Evolutionary conservation across 2,113 vertebrate species (phyloP).

Genomic region (Phoenicopterus ruber): DNA sequence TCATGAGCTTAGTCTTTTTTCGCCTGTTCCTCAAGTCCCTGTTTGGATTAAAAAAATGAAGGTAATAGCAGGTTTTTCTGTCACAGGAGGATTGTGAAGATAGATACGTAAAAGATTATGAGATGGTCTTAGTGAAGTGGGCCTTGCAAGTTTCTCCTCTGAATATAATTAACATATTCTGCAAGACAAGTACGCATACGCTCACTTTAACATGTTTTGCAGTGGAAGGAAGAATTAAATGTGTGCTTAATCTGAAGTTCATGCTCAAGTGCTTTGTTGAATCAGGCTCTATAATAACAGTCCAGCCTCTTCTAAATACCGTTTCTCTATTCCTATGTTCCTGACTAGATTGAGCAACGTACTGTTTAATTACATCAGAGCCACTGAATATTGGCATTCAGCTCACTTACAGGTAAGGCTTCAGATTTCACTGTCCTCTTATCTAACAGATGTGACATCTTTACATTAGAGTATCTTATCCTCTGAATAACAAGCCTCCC

Average conservation of each 20-base stretch:
- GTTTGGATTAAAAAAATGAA: neutral
- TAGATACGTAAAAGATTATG: neutral
- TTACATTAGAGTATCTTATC: neutral
- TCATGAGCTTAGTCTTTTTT: neutral
- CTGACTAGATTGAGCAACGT: neutral
- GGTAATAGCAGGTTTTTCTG: neutral
- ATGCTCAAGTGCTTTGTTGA: conserved; percentile 10
- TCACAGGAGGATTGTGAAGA: neutral
- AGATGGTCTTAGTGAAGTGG: neutral
- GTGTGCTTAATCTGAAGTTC: neutral
- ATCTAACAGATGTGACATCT: neutral
- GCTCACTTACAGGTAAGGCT: neutral
- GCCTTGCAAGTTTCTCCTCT: neutral
- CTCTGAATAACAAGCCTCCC: neutral
- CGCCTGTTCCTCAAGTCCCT: neutral
- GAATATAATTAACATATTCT: neutral
- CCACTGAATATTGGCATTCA: conserved; percentile 5
- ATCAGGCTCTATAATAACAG: conserved; percentile 5
- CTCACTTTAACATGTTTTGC: neutral
- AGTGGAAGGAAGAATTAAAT: neutral
- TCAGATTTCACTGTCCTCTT: neutral
- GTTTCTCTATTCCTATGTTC: neutral
- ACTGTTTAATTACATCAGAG: conserved; percentile 17
- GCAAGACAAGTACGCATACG: neutral
- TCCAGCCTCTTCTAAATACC: neutral